phyloP scores from a whole-genome alignment of 2,113 vertebrate species.

The Oophaga pumilio region DNA sequence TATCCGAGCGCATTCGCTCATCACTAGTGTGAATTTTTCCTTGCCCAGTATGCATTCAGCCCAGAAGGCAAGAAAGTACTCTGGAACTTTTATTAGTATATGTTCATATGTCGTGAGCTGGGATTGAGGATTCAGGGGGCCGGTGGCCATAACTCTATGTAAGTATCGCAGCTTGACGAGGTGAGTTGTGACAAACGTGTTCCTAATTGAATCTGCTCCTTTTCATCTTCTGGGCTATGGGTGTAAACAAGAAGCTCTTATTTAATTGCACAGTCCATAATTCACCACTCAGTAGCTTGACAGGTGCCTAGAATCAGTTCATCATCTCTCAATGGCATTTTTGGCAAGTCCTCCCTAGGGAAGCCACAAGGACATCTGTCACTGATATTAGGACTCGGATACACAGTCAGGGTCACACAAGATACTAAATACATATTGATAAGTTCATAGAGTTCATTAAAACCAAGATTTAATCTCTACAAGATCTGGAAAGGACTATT shows the following conservation, averaged over 20 bases:
- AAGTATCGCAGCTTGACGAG: constrained; percentile 7
- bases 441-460: background rate
- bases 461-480: background rate
- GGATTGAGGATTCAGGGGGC: background rate
- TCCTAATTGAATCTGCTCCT: constrained; percentile 8
- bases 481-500: background rate
- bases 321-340: constrained; percentile 27
- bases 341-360: constrained; percentile 6
- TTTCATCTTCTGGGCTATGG: constrained; percentile 9
- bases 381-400: constrained; percentile 17
- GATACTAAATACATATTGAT: constrained; percentile 30
- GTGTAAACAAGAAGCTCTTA: constrained; percentile 6
- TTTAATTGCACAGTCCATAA: constrained; percentile 40
- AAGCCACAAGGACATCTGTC: constrained; percentile 53
- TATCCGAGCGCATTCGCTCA: too few species aligned
- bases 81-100: background rate
- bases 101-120: background rate
- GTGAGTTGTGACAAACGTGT: constrained; percentile 12
- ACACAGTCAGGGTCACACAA: constrained; percentile 20
- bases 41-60: too few species aligned
- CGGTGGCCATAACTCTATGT: background rate
- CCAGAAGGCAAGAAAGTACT: background rate
- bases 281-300: constrained; percentile 17
- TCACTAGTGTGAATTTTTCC: too few species aligned
- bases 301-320: constrained; percentile 19